A percentile compares a stretch with the other conserved stretches of the same genome.
These are phyloP conservation scores for Adelognathus sp. DNA, from an alignment of 2,888 invertebrate species.

Conservation along the genomic window DNA sequence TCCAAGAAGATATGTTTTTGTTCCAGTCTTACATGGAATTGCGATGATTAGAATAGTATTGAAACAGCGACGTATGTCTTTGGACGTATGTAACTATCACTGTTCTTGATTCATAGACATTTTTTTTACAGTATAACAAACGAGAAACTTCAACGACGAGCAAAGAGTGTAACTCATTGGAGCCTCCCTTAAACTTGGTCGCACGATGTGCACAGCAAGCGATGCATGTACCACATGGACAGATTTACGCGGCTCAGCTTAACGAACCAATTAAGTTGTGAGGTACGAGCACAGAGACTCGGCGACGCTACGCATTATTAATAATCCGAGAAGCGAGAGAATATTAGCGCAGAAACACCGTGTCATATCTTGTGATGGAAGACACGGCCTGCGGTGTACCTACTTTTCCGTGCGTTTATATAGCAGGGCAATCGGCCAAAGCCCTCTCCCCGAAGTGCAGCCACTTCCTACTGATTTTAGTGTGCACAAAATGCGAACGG, in stretches of 20 bases:
- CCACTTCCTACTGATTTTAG: constrained; percentile 27
- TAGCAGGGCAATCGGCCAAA: constrained; percentile 73
- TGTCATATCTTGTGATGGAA: constrained; percentile 36
- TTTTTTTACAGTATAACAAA: background rate
- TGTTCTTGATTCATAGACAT: background rate
- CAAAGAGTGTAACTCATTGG: constrained; percentile 11
- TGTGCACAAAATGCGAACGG: constrained; percentile 26
- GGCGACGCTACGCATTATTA: constrained; percentile 69
- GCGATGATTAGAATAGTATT: too few relatives aligned
- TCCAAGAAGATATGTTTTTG: too few relatives aligned
- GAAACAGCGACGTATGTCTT: too few relatives aligned
- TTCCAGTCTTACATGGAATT: too few relatives aligned
- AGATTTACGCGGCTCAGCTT: constrained; percentile 44
- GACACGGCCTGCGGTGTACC: constrained; percentile 33
- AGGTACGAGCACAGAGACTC: constrained; percentile 21
- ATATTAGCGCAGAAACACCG: constrained; percentile 25
- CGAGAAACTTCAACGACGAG: background rate
- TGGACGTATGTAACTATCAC: too few relatives aligned
- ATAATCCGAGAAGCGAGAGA: constrained; percentile 70
- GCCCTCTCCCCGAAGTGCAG: constrained; percentile 47
- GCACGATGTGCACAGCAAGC: background rate
- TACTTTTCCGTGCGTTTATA: constrained; percentile 59
- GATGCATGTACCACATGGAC: constrained; percentile 43
- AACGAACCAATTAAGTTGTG: constrained; percentile 54
- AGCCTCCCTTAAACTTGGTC: constrained; percentile 6